Conservation (phyloP, 2,888 invertebrate species). For the Parascotia fuliginaria region DNA sequence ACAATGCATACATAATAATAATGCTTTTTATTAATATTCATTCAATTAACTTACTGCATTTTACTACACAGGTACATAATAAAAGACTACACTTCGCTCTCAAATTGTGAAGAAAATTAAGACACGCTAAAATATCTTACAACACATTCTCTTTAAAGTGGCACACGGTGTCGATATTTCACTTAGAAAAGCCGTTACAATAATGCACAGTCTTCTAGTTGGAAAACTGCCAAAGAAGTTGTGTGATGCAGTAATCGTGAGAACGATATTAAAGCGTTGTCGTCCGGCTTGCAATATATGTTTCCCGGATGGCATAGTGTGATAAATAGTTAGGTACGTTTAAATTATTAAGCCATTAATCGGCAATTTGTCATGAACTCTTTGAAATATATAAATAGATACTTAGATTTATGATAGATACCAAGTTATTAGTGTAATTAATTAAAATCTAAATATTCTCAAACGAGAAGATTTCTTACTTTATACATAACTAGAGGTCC, state of each 20-base stretch:
- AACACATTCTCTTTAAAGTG: slow-evolving; percentile 19
- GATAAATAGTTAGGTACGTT: background rate
- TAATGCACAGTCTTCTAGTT: slow-evolving; percentile 65
- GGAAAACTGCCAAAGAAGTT: slow-evolving; percentile 59
- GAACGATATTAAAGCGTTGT: slow-evolving; percentile 41
- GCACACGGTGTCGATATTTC: slow-evolving; percentile 44
- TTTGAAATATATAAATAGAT: no score
- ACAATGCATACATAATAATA: no score
- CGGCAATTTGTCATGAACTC: background rate
- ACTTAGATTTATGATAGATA: no score
- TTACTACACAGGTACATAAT: background rate
- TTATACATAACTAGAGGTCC: no score
- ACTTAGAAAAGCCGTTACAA: slow-evolving; percentile 55
- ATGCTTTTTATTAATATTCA: no score
- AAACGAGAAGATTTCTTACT: no score
- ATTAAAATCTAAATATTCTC: no score
- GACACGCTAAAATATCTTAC: slow-evolving; percentile 7
- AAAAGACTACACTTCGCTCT: slow-evolving; percentile 11
- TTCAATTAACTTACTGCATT: background rate
- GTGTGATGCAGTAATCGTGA: slow-evolving; percentile 36
- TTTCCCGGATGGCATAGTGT: slow-evolving; percentile 27
- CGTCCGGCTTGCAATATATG: slow-evolving; percentile 33
- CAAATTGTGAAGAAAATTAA: slow-evolving; percentile 35
- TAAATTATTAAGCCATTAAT: background rate
- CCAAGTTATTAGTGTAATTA: no score